These are phyloP conservation scores for Helostoma temminkii DNA, from an alignment of 2,797 vertebrate genomes.

Conservation along the genomic window DNA sequence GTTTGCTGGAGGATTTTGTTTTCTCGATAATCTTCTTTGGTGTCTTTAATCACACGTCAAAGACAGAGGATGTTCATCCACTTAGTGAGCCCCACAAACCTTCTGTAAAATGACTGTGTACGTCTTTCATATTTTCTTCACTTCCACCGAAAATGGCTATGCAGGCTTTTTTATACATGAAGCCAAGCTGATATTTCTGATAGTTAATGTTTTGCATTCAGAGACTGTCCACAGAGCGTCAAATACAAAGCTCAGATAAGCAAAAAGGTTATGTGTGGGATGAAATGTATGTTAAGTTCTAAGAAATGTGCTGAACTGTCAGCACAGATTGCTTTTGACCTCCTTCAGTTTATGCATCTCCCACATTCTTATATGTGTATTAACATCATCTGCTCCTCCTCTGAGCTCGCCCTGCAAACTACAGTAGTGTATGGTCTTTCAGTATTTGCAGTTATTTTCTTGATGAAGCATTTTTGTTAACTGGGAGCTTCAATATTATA, in stretches of 20 bases:
- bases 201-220: constrained; percentile 54
- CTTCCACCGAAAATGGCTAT: constrained; percentile 14
- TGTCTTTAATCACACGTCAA: constrained; percentile 56
- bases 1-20: constrained; percentile 68
- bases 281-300: constrained; percentile 66
- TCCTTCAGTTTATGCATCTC: constrained; percentile 62
- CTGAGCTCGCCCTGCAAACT: constrained; percentile 34
- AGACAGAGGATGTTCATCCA: constrained; percentile 52
- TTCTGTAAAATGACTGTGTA: constrained; percentile 40
- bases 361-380: constrained; percentile 66
- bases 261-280: constrained; percentile 69
- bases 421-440: constrained; percentile 37
- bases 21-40: constrained; percentile 58
- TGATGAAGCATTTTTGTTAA: constrained; percentile 41
- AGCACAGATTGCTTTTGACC: constrained; percentile 68
- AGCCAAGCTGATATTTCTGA: constrained; percentile 48
- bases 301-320: constrained; percentile 71
- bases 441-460: constrained; percentile 26
- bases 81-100: constrained; percentile 38
- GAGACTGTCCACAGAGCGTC: constrained; percentile 30
- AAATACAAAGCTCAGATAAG: constrained; percentile 33
- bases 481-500: constrained; percentile 41
- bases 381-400: constrained; percentile 52
- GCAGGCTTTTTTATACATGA: constrained; percentile 29
- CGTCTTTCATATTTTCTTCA: constrained; percentile 30